A percentile compares a stretch with the other conserved stretches of the same genome.
These are phyloP conservation scores for Aleiodes leptofemur DNA, from an alignment of 2,888 invertebrate species.

Conservation along the genomic window DNA sequence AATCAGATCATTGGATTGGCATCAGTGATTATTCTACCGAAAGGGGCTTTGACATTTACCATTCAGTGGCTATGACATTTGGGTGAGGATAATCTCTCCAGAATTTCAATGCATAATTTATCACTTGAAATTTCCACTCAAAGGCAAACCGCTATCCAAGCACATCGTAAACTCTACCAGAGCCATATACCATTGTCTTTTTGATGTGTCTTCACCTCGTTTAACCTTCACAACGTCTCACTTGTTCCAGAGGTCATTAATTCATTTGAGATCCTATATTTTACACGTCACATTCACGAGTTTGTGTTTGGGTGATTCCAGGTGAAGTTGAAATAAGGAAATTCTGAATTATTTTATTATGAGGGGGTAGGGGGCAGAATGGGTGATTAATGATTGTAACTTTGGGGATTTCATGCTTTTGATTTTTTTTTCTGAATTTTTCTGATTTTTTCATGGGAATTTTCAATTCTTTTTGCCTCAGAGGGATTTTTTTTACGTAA, in stretches of 20 bases:
- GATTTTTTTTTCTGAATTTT: no score
- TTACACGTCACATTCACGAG: background rate
- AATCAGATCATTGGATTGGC: no score
- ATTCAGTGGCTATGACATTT: slow-evolving; percentile 3
- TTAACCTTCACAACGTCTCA: slow-evolving; percentile 1
- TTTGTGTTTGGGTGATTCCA: background rate
- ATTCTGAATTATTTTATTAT: background rate
- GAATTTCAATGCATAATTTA: slow-evolving; percentile 15
- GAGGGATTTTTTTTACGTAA: no score
- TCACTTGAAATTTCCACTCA: slow-evolving; percentile 6
- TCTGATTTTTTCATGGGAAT: background rate
- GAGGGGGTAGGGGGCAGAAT: background rate
- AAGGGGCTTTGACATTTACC: no score
- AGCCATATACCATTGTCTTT: slow-evolving; percentile 14
- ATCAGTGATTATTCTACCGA: no score
- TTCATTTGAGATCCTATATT: slow-evolving; percentile 8
- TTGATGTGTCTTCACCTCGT: slow-evolving; percentile 16
- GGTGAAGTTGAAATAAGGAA: background rate
- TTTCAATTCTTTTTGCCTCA: no score
- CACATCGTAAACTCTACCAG: slow-evolving; percentile 15
- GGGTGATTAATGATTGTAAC: background rate
- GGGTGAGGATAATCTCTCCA: slow-evolving; percentile 10
- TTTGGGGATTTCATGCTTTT: no score
- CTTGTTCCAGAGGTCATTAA: slow-evolving; percentile 12
- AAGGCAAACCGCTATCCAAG: background rate